phyloP scores from a whole-genome alignment of 37 sponge, comb jelly and placozoan species.

The Geodia barretti region DNA sequence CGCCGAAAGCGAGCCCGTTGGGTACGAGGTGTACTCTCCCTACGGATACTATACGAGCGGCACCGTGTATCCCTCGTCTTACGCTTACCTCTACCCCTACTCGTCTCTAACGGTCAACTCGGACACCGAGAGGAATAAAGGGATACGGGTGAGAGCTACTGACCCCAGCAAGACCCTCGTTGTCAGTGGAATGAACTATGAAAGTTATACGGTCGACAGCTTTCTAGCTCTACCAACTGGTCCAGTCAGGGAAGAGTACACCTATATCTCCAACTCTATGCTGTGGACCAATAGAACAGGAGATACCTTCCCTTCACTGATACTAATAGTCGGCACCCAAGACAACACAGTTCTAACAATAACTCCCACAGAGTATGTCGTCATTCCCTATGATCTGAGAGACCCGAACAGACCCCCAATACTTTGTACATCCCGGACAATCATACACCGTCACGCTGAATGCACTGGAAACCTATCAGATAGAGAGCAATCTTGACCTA shows the following conservation, averaged over 20 bases:
- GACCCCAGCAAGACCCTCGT: neutral
- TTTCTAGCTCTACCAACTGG: slow-evolving; percentile 41
- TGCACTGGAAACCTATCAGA: neutral
- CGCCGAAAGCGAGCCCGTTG: neutral
- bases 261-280: neutral
- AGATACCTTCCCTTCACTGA: neutral
- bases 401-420: neutral
- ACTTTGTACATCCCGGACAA: neutral
- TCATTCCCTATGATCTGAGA: neutral
- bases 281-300: neutral
- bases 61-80: neutral
- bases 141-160: neutral
- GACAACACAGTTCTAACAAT: slow-evolving; percentile 15
- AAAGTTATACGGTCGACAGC: slow-evolving; percentile 28
- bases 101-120: neutral
- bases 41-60: neutral
- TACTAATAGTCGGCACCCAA: neutral
- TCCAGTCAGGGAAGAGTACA: neutral
- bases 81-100: neutral
- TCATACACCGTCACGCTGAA: neutral
- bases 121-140: neutral
- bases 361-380: neutral
- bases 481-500: neutral
- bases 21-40: neutral
- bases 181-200: slow-evolving; percentile 37